Conservation (phyloP, 2,113 vertebrate species). For the Rhadina sibilatrix region DNA sequence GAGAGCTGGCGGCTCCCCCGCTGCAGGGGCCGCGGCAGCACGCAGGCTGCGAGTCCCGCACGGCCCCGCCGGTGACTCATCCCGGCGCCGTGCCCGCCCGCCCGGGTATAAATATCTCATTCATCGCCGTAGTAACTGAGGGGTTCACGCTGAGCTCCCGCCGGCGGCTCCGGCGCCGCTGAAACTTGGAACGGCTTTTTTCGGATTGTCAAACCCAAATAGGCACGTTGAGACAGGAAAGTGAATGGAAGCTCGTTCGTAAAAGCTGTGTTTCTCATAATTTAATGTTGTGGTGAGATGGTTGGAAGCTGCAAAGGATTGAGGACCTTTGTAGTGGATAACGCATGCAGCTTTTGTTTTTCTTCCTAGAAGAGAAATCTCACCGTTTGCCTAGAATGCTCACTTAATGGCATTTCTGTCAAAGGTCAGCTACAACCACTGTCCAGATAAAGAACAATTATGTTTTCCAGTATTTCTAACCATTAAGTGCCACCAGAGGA, state of each 20-base stretch:
- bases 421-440: neutral
- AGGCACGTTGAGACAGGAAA: neutral
- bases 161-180: neutral
- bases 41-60: neutral
- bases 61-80: neutral
- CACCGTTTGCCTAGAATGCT: neutral
- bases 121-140: constrained; percentile 30
- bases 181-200: neutral
- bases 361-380: neutral
- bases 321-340: neutral
- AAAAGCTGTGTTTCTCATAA: neutral
- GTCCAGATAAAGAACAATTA: fast-evolving
- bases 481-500: neutral
- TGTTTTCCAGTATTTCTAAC: neutral
- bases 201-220: fast-evolving
- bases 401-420: neutral
- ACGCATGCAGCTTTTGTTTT: fast-evolving
- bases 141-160: neutral
- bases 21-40: neutral
- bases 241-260: neutral
- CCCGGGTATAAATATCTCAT: neutral
- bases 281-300: neutral
- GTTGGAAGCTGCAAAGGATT: neutral
- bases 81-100: neutral
- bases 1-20: neutral